Evolutionary conservation across 2,888 invertebrate genomes (phyloP).

Genomic region (Chloromyia formosa): DNA sequence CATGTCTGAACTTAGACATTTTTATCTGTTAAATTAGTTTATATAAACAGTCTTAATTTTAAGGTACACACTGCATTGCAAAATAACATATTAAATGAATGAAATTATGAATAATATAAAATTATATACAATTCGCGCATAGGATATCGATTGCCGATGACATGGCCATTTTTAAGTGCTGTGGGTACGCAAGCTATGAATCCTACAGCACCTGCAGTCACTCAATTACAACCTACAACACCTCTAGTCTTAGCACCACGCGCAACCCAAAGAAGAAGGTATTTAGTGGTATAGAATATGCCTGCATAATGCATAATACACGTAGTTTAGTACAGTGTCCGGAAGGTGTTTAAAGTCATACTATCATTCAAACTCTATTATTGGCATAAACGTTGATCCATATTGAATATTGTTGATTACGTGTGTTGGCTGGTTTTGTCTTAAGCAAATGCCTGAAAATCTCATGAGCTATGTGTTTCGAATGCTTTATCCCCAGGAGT

Average conservation of each 20-base stretch:
- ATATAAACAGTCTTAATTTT: slow-evolving; percentile 15
- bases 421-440: neutral
- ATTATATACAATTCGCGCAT: slow-evolving; percentile 54
- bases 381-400: too few relatives aligned
- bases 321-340: slow-evolving; percentile 42
- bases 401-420: too few relatives aligned
- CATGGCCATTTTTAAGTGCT: slow-evolving; percentile 78
- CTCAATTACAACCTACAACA: slow-evolving; percentile 59
- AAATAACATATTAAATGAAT: slow-evolving; percentile 5
- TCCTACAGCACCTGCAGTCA: slow-evolving; percentile 67
- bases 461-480: neutral
- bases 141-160: slow-evolving; percentile 81
- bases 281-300: slow-evolving; percentile 56
- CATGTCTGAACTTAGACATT: slow-evolving; percentile 7
- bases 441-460: too few relatives aligned
- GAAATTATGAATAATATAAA: slow-evolving; percentile 46
- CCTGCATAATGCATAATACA: slow-evolving; percentile 28
- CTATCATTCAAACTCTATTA: slow-evolving; percentile 1
- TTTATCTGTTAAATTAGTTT: slow-evolving; percentile 26
- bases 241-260: slow-evolving; percentile 76
- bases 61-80: neutral
- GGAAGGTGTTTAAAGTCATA: slow-evolving; percentile 25
- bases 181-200: slow-evolving; percentile 68
- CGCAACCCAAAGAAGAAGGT: slow-evolving; percentile 79
- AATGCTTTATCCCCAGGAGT: neutral